These are phyloP conservation scores for Adelphocoris suturalis DNA, from an alignment of 2,888 invertebrate genomes.

Conservation along the genomic window DNA sequence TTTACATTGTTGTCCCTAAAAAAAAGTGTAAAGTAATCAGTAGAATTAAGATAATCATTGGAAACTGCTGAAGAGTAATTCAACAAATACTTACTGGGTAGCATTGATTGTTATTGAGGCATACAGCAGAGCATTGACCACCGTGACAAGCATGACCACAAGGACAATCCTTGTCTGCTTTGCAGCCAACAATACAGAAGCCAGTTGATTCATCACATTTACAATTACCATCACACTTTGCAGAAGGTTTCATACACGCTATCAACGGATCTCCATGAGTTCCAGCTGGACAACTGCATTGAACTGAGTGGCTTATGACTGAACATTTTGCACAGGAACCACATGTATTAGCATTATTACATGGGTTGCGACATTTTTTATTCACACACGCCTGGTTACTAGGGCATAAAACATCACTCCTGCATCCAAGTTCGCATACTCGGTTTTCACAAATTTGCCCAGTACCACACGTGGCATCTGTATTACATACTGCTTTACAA, in stretches of 20 bases:
- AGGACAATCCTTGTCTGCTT: slow-evolving; percentile 84
- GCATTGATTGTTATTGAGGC: slow-evolving; percentile 81
- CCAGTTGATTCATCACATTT: slow-evolving; percentile 88
- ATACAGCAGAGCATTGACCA: slow-evolving; percentile 70
- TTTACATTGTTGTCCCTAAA: slow-evolving; percentile 87
- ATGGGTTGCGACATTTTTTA: slow-evolving; percentile 91
- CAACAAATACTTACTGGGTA: slow-evolving; percentile 78
- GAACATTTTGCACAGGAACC: slow-evolving; percentile 91
- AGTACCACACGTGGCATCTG: slow-evolving; percentile 88
- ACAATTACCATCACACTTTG: slow-evolving; percentile 87
- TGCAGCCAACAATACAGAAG: slow-evolving; percentile 87
- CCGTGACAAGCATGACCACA: slow-evolving; percentile 90
- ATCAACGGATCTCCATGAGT: slow-evolving; percentile 90
- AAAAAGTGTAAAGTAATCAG: slow-evolving; percentile 19
- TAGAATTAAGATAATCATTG: neutral
- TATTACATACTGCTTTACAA: slow-evolving; percentile 92
- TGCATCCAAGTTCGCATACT: slow-evolving; percentile 91
- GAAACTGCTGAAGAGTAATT: neutral
- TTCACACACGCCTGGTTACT: slow-evolving; percentile 88
- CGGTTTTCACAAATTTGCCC: slow-evolving; percentile 93
- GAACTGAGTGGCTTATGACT: slow-evolving; percentile 90
- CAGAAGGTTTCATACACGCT: slow-evolving; percentile 86
- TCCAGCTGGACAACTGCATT: slow-evolving; percentile 90
- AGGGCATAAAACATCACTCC: slow-evolving; percentile 89
- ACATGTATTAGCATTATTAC: slow-evolving; percentile 85